phyloP scores from a whole-genome alignment of 2,797 vertebrate species.

The Malurus leucopterus region DNA sequence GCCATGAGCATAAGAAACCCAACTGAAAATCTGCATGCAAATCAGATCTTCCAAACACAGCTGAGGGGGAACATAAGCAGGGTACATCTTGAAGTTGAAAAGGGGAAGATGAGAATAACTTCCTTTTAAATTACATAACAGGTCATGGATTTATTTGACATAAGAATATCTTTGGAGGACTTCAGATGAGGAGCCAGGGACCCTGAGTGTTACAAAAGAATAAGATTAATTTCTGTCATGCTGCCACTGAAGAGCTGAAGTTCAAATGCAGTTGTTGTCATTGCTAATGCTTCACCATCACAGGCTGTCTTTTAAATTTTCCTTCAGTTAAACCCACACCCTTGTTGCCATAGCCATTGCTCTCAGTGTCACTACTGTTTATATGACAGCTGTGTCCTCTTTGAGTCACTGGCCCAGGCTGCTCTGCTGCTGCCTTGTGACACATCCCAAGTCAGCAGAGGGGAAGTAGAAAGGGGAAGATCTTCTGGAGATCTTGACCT shows the following conservation, averaged over 20 bases:
- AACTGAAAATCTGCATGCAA: not conserved
- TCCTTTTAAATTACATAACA: not conserved
- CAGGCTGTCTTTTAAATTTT: not conserved
- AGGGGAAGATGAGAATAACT: not conserved
- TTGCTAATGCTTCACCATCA: not conserved
- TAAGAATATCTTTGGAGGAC: not conserved
- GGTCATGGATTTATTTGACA: not conserved
- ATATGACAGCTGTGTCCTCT: not conserved
- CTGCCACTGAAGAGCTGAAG: not conserved
- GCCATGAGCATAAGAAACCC: not conserved
- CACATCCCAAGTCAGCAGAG: not conserved
- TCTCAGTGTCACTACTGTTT: not conserved
- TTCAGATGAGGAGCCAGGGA: not conserved
- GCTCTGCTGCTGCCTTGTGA: not conserved
- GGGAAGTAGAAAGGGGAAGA: not conserved
- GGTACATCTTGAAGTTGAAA: not conserved
- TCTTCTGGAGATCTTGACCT: not conserved
- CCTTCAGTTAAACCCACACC: not conserved
- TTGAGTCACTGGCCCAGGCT: not conserved
- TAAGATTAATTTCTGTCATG: not conserved
- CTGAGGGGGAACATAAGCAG: not conserved
- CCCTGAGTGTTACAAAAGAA: not conserved
- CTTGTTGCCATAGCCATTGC: not conserved
- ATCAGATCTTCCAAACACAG: not conserved
- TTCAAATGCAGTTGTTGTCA: not conserved